Evolutionary conservation across 2,888 invertebrate species (phyloP).

Genomic region (Meghimatium bilineatum): DNA sequence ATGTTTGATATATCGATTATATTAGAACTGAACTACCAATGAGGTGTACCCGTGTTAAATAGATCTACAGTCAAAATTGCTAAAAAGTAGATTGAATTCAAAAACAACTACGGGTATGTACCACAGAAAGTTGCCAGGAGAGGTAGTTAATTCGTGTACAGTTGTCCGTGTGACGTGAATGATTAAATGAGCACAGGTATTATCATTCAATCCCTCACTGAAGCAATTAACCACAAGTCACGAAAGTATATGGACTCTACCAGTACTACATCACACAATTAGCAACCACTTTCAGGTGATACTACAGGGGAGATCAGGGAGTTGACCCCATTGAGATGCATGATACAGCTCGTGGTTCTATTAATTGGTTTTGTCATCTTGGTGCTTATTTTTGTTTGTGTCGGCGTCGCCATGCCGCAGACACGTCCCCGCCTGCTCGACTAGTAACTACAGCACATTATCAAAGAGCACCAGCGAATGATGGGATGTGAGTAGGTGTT

Average conservation of each 20-base stretch:
- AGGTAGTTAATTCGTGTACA: neutral
- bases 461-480: conserved; percentile 50
- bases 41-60: neutral
- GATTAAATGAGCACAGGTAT: neutral
- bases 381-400: conserved; percentile 51
- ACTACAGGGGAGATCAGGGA: neutral
- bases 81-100: neutral
- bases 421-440: neutral
- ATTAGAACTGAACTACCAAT: neutral
- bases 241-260: conserved; percentile 37
- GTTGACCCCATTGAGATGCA: conserved; percentile 44
- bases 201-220: neutral
- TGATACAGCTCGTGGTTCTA: conserved; percentile 51
- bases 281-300: conserved; percentile 17
- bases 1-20: neutral
- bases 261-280: conserved; percentile 28
- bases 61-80: neutral
- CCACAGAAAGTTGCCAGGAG: neutral
- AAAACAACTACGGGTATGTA: neutral
- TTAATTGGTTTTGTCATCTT: conserved; percentile 52
- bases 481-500: conserved; percentile 33
- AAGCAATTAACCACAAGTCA: neutral
- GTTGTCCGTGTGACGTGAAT: neutral
- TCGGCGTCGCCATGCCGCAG: conserved; percentile 26
- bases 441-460: conserved; percentile 40